A percentile compares a stretch with the other conserved stretches of the same genome.
These are phyloP conservation scores for Nothura maculosa DNA, from an alignment of 2,797 vertebrate species.

Conservation along the genomic window DNA sequence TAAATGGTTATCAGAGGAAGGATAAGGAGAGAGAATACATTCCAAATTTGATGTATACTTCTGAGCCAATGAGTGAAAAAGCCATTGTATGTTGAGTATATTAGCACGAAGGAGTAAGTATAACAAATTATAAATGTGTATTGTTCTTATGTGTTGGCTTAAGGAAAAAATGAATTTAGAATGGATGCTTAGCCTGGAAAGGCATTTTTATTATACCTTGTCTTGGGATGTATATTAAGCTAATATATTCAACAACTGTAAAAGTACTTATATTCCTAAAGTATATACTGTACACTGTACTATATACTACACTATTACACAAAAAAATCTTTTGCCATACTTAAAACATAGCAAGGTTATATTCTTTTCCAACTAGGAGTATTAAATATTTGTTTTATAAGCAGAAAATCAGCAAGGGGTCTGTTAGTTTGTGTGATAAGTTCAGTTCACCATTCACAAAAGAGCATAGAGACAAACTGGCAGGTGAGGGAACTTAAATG, in stretches of 20 bases:
- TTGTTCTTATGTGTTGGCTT: neutral
- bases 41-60: neutral
- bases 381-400: neutral
- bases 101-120: neutral
- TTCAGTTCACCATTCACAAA: no score
- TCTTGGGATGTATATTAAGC: neutral
- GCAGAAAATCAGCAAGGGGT: neutral
- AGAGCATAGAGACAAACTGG: no score
- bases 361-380: neutral
- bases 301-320: no score
- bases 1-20: neutral
- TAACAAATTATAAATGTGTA: neutral
- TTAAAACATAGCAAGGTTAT: neutral
- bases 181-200: neutral
- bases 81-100: neutral
- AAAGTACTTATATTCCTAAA: neutral
- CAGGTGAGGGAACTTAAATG: accelerated
- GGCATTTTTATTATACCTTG: neutral
- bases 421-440: no score
- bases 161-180: neutral
- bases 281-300: no score
- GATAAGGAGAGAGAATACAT: neutral
- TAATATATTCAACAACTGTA: neutral
- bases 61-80: neutral
- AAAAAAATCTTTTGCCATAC: neutral